Evolutionary conservation across 2,113 vertebrate species (phyloP).

Genomic region (Lampris incognitus): DNA sequence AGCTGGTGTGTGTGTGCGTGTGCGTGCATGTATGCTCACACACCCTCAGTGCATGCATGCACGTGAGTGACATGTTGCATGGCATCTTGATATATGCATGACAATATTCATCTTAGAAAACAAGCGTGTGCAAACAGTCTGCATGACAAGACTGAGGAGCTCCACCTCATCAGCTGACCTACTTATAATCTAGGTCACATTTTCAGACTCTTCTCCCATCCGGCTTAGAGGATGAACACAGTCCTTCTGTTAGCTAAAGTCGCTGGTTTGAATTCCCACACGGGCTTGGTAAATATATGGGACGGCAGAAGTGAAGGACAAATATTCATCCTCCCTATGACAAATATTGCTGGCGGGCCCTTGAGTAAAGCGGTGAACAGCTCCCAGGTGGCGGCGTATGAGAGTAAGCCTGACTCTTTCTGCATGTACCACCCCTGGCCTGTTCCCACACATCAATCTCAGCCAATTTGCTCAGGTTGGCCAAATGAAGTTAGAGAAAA

Average conservation of each 20-base stretch:
- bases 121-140: neutral
- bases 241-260: no score
- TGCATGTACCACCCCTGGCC: no score
- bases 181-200: no score
- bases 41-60: neutral
- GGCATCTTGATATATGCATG: neutral
- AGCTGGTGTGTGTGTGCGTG: neutral
- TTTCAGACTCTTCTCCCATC: no score
- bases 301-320: neutral
- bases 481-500: neutral
- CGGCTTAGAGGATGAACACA: no score
- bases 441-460: no score
- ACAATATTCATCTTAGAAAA: no score
- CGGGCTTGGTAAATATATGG: neutral
- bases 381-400: constrained; percentile 2
- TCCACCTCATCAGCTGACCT: no score
- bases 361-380: neutral
- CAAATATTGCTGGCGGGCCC: neutral
- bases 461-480: neutral
- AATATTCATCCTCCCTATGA: neutral
- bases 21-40: neutral
- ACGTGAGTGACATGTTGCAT: neutral
- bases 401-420: neutral
- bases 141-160: no score
- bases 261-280: no score